Conservation (phyloP, 1,140 invertebrate species). For the Drosophila sturtevanti region DNA sequence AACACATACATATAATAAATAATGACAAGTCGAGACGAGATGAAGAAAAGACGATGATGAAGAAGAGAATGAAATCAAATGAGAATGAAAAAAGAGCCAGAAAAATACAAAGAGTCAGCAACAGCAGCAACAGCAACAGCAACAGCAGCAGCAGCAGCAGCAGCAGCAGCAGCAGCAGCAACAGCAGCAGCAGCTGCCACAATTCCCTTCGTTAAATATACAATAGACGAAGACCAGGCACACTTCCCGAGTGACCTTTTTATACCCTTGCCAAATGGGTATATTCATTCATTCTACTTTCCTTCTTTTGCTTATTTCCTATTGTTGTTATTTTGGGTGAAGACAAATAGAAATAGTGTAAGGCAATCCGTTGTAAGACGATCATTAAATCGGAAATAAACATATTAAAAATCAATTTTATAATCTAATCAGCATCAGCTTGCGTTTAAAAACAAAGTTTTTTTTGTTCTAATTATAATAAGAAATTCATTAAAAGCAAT, state of each 20-base stretch:
- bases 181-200: slow-evolving; percentile 65
- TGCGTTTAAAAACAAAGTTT: too few species aligned
- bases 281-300: not conserved
- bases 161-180: slow-evolving; percentile 18
- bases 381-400: too few species aligned
- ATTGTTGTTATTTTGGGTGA: too few species aligned
- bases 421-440: too few species aligned
- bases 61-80: slow-evolving; percentile 25
- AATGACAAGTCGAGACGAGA: slow-evolving; percentile 57
- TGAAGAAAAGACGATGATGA: slow-evolving; percentile 18
- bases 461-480: too few species aligned
- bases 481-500: too few species aligned
- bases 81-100: slow-evolving; percentile 24
- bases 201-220: slow-evolving; percentile 43
- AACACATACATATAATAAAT: slow-evolving; percentile 68
- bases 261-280: slow-evolving; percentile 16
- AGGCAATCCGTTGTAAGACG: too few species aligned
- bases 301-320: too few species aligned
- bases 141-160: slow-evolving; percentile 59
- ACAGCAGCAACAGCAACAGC: slow-evolving; percentile 22
- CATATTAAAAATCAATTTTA: too few species aligned
- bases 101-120: slow-evolving; percentile 45
- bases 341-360: too few species aligned
- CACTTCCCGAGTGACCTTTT: slow-evolving; percentile 76
- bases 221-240: slow-evolving; percentile 55